Base-by-base conservation (phyloP, 2,888 invertebrate genomes). In the Amblyjoppa fuscipennis region DNA sequence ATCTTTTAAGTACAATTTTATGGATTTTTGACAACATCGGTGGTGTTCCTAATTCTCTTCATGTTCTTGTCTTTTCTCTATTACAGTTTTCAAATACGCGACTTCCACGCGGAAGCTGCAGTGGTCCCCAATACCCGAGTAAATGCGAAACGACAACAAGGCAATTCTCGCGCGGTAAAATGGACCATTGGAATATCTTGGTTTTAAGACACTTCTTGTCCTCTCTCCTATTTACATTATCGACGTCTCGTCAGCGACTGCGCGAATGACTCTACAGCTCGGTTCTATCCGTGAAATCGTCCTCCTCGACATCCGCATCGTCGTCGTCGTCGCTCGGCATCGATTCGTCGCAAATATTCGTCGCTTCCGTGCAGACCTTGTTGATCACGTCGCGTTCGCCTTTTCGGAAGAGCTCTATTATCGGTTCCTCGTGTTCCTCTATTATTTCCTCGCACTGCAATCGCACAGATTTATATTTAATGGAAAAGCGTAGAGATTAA, bases 381-480 rank as follows among this genome's bases (percentile, higher is more conserved):
- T 94, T 93, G 87, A 95, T 91, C 3, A 89, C 79, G 87, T 95
- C 94, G 0, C 94, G 91, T 0, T 94, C 95, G 74, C 94, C 93
- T 79, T 94, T 94, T 91, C 95, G 95, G 90, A 96, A 96, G 76
- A 96, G 92, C 38, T 95, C 95, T 0, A 96, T 95, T 74, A 97
- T 96, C 77, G 95, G 95, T 28, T 97, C 97, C 90, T 97, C 97
- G 87, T 95, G 95, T 86, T 97, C 97, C 89, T 96, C 96, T 34
- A 97, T 95, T 93, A 97, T 96, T 34, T 95, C 95, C 91, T 97
- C 96, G 90, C 97, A 97, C 97, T 97, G 94, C 81, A 86, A 86
- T 74, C 59, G 41, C 56, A 78, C 41, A 45, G 4, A 38, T 5
- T 3, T 25, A 64, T 2, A 70, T 11, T 70, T 16, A 28, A 64